Evolutionary conservation across 2,888 invertebrate genomes (phyloP), one percentile per base, ranked within the genome.

Genomic region (Hoplodrina ambigua): DNA sequence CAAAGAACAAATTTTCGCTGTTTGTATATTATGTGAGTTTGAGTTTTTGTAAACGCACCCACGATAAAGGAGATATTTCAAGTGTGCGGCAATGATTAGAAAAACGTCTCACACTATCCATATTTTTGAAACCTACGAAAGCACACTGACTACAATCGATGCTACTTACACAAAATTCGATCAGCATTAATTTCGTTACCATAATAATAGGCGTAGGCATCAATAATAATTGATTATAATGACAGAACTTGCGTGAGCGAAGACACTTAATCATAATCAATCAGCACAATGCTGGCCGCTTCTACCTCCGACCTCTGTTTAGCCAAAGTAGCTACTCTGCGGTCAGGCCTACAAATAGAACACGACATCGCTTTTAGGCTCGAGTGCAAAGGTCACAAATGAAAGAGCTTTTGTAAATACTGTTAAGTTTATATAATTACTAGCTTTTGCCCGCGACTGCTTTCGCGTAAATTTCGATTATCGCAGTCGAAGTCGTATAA

Each of bases 181-280:
- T 60, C n/a, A 60, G 7, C 11, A 54, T 8, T 49, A 50, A 52
- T 54, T 57, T 65, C 10, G 10, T 52, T 58, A 58, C 60, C 15
- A 50, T 72, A 58, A 72, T 65, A 44, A 61, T 20, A 46, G 58
- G n/a, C n/a, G 46, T 17, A 41, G 19, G 17, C 61, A 67, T 76
- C 57, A 73, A 74, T 68, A 53, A 60, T 79, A 68, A 74, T 79
- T 60, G 59, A 69, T 79, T 74, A 63, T 63, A 60, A 63, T 79
- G 68, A 80, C 44, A 63, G 53, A 63, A 49, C 25, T 80, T 54
- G 76, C 80, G 76, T 79, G 80, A 60, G 56, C n/a, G 53, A 37
- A 53, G 49, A 63, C 49, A 69, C 56, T 74, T 54, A 52, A 75
- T 69, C 75, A 80, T 64, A 64, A 64, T 80, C 59, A 80, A 80